Base-by-base conservation (phyloP, 2,888 invertebrate genomes). In the Eurytoma adleriae region DNA sequence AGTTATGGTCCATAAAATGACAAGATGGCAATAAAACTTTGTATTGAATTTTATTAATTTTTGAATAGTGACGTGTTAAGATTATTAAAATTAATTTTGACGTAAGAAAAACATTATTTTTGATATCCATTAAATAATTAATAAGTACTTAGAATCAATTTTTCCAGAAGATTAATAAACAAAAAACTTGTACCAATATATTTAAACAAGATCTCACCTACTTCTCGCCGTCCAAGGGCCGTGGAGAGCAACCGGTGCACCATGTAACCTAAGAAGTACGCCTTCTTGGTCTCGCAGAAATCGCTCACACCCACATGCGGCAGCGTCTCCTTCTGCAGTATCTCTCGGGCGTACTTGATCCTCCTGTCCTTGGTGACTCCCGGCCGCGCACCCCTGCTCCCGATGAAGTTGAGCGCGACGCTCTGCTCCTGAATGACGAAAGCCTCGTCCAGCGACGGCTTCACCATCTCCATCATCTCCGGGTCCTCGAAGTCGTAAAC, bases 401-500 rank as follows among this genome's bases (percentile, higher is more conserved):
- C 99, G 87, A 99, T 99, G 87, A 99, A 99, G 91, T 99, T 99
- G 20, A 99, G 92, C 0, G 99, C 99, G 1, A 99, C 98, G 92
- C 97, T 98, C 91, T 99, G 99, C 90, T 99, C 99, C 91, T 99
- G 99, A 85, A 99, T 98, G 0, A 99, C 99, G 91, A 99, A 99
- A 54, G 99, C 99, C 92, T 99, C 99, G 91, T 99, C 99, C 78
- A 99, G 92, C 0, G 99, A 99, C 0, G 99, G 99, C 90, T 99
- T 99, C 0, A 98, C 99, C 99, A 99, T 99, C 93, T 99, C 99
- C 99, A 99, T 99, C 99, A 99, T 99, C 93, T 99, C 99, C 7
- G 98, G 99, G 91, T 99, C 99, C 91, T 99, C 99, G 92, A 99
- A 99, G 90, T 99, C 99, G 91, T 99, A 99, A 87, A 99, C 99